Conservation (phyloP, 2,888 invertebrate genomes). For the Aspidapion aeneum region DNA sequence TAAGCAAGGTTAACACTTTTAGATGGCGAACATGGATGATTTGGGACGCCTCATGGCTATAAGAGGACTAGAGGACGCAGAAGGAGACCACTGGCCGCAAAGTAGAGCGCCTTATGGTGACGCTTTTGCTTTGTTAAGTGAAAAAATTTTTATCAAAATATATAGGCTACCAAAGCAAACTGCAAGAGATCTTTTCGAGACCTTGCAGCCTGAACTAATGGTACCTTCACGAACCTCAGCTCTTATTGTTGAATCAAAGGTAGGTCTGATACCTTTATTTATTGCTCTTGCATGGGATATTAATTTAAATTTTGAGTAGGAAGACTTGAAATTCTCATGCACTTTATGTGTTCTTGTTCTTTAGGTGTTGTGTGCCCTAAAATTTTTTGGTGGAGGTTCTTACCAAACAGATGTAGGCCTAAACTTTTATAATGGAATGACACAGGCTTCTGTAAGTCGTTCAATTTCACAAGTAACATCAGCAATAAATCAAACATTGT, state of each 20-base stretch:
- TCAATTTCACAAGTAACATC: background rate
- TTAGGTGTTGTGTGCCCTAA: background rate
- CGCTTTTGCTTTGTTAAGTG: background rate
- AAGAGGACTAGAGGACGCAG: background rate
- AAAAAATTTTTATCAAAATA: background rate
- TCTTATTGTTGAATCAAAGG: background rate
- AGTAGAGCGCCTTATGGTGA: background rate
- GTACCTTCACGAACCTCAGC: background rate
- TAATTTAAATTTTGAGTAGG: background rate
- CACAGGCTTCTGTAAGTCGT: background rate
- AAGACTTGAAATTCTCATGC: background rate
- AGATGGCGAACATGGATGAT: background rate
- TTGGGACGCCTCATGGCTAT: background rate
- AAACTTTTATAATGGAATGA: background rate
- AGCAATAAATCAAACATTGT: background rate
- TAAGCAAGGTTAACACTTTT: no score
- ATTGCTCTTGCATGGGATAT: no score
- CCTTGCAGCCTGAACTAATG: background rate
- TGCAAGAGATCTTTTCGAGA: background rate
- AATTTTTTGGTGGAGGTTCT: background rate
- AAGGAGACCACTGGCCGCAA: background rate
- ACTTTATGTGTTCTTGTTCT: background rate
- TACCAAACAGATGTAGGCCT: background rate
- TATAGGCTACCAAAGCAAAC: background rate
- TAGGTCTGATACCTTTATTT: background rate